Percentiles rank a stretch among this genome's conserved stretches.
Evolutionary conservation across 2,888 invertebrate species (phyloP).

Genomic region (Cheilosia urbana): DNA sequence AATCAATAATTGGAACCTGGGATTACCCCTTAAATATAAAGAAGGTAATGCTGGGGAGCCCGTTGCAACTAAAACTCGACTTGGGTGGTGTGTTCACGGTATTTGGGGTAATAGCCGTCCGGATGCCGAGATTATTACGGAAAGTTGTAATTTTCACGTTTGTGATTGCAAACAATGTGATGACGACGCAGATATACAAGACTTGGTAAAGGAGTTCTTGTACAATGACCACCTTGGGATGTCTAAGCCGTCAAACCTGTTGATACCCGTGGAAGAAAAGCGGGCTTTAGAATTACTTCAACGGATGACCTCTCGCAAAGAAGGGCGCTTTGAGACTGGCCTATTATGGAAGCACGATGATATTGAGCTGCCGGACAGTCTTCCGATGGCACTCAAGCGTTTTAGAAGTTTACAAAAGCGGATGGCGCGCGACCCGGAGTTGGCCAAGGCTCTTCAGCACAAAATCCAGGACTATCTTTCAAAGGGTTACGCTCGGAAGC

Average conservation of each 20-base stretch:
- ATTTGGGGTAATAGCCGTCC: neutral
- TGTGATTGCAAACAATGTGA: conserved; percentile 22
- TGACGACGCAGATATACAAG: neutral
- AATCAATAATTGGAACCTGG: conserved; percentile 23
- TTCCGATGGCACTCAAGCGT: too few species aligned
- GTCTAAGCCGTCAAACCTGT: neutral
- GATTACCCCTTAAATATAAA: conserved; percentile 16
- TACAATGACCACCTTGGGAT: conserved; percentile 7
- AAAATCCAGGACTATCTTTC: conserved; percentile 29
- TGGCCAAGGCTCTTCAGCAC: conserved; percentile 8
- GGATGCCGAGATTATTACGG: neutral
- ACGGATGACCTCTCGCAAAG: conserved; percentile 4
- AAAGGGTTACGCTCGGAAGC: conserved; percentile 20
- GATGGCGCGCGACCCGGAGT: conserved; percentile 1
- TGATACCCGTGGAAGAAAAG: conserved; percentile 3
- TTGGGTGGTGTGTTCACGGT: conserved; percentile 9
- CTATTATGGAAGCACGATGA: conserved; percentile 13
- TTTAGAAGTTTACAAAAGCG: neutral
- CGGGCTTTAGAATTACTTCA: neutral
- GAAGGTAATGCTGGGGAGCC: conserved; percentile 6
- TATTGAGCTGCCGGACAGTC: neutral
- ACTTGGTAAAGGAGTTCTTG: conserved; percentile 8
- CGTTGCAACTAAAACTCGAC: conserved; percentile 13
- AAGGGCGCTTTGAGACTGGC: conserved; percentile 4
- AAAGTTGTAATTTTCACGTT: conserved; percentile 1